Evolutionary conservation across 2,113 vertebrate genomes (phyloP), one percentile per base, ranked within the genome.

Genomic region (Piaya cayana): DNA sequence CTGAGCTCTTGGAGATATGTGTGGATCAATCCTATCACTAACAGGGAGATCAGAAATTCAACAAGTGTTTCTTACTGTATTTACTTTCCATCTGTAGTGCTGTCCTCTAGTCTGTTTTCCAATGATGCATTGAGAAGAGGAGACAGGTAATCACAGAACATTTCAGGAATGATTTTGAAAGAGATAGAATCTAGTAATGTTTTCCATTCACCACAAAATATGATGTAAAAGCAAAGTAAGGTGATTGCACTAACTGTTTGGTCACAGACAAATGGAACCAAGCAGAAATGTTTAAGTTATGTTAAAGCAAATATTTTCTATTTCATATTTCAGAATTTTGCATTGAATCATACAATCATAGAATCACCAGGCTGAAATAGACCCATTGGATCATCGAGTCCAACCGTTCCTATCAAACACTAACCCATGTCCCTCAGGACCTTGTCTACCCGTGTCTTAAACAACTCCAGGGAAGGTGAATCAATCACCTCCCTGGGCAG

Each of bases 81-180:
- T 93, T 89, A 62, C 49, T 87, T 77, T 86, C 77, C 63, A 93
- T 72, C 55, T 50, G 22, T 83, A 67, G 36, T 70, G 83, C 65
- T 88, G 43, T 77, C n/a, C 60, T 90, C 37, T 71, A 45, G 32
- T 88, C 36, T 68, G 69, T 70, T 34, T 64, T 85, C 49, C 68
- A 91, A 37, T 14, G 64, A 45, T 36, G 56, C 19, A 68, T 9
- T 84, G 42, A 92, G 86, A 96, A 91, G 30, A 88, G 27, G 45
- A 92, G 53, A 81, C 17, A 34, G 34, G 47, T 42, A 89, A 79
- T 85, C 42, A 82, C 21, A 90, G 58, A 59, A 63, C 12, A 90
- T 93, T 74, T 94, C 62, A 90, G 62, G 18, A 87, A 74, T 63
- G 29, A 65, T 95, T 89, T 91, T 77, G 74, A 90, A 50, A 92